These are phyloP conservation scores for Neelides sp. DNA, from an alignment of 1,140 invertebrate species.

Conservation along the genomic window DNA sequence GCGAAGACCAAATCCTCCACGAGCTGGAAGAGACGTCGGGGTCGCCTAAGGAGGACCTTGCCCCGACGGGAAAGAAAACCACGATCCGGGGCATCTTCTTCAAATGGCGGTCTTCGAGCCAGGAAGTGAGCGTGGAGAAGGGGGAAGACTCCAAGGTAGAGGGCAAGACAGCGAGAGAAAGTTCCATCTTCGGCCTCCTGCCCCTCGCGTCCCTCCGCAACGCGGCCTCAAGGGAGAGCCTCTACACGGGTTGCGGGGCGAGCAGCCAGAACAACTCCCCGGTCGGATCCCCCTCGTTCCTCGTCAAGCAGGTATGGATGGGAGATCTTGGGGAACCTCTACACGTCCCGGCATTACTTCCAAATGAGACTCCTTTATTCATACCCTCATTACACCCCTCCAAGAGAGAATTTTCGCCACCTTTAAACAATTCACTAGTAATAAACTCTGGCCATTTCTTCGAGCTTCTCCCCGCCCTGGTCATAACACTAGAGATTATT, in stretches of 20 bases:
- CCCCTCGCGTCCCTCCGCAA: slow-evolving; percentile 32
- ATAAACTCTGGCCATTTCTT: too few relatives aligned
- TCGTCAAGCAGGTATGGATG: slow-evolving; percentile 32
- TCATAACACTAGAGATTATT: too few relatives aligned
- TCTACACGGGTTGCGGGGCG: slow-evolving; percentile 21
- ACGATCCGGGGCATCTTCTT: slow-evolving; percentile 29
- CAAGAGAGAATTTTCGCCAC: too few relatives aligned
- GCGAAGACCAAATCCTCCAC: slow-evolving; percentile 24
- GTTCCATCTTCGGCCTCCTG: slow-evolving; percentile 34
- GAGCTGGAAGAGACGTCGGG: slow-evolving; percentile 26
- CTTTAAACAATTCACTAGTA: too few relatives aligned
- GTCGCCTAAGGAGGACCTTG: slow-evolving; percentile 12
- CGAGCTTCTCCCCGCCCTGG: too few relatives aligned
- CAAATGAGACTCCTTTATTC: too few relatives aligned
- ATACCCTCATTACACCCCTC: too few relatives aligned
- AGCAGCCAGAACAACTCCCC: slow-evolving; percentile 32
- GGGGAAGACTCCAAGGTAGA: slow-evolving; percentile 21
- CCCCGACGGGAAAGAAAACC: slow-evolving; percentile 11
- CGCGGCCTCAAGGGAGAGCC: slow-evolving; percentile 34
- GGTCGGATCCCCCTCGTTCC: slow-evolving; percentile 30
- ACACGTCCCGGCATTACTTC: too few relatives aligned
- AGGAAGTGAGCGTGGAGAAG: slow-evolving; percentile 33
- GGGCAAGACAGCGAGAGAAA: slow-evolving; percentile 24
- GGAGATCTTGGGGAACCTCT: too few relatives aligned
- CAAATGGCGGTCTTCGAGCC: slow-evolving; percentile 31